Percentiles rank a stretch among this genome's conserved stretches.
These are phyloP conservation scores for Pachycephus smyrnensis DNA, from an alignment of 2,888 invertebrate genomes.

Conservation along the genomic window DNA sequence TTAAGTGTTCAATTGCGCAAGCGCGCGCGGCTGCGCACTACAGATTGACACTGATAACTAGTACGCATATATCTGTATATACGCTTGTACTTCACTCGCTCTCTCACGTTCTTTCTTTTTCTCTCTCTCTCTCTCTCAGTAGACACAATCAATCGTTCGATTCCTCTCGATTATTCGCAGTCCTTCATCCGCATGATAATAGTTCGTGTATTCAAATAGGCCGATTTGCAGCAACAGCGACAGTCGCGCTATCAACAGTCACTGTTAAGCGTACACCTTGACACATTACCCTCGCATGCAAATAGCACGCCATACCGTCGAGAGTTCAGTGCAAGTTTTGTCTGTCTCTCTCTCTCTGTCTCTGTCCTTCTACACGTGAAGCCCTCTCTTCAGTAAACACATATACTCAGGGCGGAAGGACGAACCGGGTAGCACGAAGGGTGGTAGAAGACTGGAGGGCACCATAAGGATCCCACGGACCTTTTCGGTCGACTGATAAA, in stretches of 20 bases:
- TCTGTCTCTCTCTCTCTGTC: conserved; percentile 21
- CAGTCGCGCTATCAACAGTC: no score
- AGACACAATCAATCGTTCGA: no score
- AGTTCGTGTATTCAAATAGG: no score
- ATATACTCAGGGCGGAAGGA: neutral
- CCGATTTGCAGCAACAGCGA: no score
- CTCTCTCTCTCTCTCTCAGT: conserved; percentile 9
- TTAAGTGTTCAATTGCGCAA: neutral
- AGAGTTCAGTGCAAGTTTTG: neutral
- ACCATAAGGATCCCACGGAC: conserved; percentile 45
- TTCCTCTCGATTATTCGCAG: no score
- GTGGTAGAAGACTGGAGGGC: neutral
- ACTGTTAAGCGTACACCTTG: conserved; percentile 44
- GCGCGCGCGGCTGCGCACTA: neutral
- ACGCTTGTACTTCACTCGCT: no score
- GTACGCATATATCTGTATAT: no score
- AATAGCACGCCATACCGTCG: neutral
- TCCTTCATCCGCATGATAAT: no score
- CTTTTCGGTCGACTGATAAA: conserved; percentile 58
- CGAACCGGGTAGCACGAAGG: conserved; percentile 3
- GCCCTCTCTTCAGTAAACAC: neutral
- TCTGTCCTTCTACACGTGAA: conserved; percentile 20
- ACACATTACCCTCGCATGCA: conserved; percentile 47
- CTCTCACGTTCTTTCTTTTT: conserved; percentile 8
- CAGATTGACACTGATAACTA: no score